These are phyloP conservation scores for Dascyllus trimaculatus DNA, from an alignment of 2,113 vertebrate species.

Conservation along the genomic window DNA sequence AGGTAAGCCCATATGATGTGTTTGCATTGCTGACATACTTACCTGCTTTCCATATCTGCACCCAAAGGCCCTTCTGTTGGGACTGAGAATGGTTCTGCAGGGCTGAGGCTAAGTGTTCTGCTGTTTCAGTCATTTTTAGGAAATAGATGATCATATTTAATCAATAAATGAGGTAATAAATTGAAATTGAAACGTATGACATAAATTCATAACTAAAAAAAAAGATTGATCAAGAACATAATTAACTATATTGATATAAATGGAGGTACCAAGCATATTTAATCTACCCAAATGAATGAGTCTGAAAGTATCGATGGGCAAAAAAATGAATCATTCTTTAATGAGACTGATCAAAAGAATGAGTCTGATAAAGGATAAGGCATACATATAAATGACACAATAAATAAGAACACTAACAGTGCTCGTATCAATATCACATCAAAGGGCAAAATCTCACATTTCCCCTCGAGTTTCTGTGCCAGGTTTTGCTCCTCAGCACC, in stretches of 20 bases:
- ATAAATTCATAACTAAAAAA: not conserved
- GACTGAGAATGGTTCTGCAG: constrained; percentile 51
- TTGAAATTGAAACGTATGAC: not conserved
- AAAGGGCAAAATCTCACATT: constrained; percentile 14
- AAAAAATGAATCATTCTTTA: not conserved
- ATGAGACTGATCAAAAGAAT: not conserved
- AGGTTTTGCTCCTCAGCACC: constrained; percentile 34
- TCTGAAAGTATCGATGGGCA: too few species aligned
- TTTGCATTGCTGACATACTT: constrained; percentile 69
- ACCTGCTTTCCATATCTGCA: constrained; percentile 56
- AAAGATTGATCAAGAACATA: not conserved
- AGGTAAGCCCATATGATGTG: constrained; percentile 60
- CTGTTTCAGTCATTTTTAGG: constrained; percentile 12
- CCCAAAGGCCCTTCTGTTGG: constrained; percentile 43
- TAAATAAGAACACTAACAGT: not conserved
- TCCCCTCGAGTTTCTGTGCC: constrained; percentile 3
- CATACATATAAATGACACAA: not conserved
- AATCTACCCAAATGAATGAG: too few species aligned
- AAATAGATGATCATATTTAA: constrained; percentile 6
- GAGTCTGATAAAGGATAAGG: not conserved
- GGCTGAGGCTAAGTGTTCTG: not conserved
- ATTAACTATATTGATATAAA: not conserved
- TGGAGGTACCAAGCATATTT: not conserved
- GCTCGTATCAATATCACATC: not conserved
- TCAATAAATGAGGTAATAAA: not conserved